phyloP scores from a whole-genome alignment of 1,140 invertebrate genomes.

The Zaprionus davidi region DNA sequence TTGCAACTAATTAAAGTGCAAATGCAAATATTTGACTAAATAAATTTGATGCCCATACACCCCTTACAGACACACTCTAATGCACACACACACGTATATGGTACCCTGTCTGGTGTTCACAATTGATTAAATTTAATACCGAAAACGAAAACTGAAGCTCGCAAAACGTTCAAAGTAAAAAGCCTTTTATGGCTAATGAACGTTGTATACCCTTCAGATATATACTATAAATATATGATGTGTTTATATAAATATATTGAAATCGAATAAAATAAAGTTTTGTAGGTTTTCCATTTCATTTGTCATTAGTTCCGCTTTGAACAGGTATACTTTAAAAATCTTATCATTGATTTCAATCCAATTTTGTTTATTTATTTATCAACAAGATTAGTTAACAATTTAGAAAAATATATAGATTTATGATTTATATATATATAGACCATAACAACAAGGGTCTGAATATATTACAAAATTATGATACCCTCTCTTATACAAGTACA shows the following conservation, averaged over 20 bases:
- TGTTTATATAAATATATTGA: too few species aligned
- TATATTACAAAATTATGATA: background rate
- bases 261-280: too few species aligned
- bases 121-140: constrained; percentile 36
- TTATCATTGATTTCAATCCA: too few species aligned
- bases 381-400: too few species aligned
- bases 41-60: constrained; percentile 30
- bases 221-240: too few species aligned
- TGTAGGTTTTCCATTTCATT: too few species aligned
- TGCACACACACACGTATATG: background rate
- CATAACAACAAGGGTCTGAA: too few species aligned
- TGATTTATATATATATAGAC: too few species aligned
- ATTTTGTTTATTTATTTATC: too few species aligned
- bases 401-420: too few species aligned
- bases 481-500: background rate
- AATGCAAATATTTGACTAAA: constrained; percentile 72
- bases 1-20: constrained; percentile 65
- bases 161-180: background rate
- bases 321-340: too few species aligned
- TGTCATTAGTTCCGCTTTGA: too few species aligned
- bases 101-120: background rate
- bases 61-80: background rate
- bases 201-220: background rate
- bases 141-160: constrained; percentile 10
- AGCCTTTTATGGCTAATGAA: background rate